Conservation (phyloP, 2,888 invertebrate species). For the Lymantria monacha region DNA sequence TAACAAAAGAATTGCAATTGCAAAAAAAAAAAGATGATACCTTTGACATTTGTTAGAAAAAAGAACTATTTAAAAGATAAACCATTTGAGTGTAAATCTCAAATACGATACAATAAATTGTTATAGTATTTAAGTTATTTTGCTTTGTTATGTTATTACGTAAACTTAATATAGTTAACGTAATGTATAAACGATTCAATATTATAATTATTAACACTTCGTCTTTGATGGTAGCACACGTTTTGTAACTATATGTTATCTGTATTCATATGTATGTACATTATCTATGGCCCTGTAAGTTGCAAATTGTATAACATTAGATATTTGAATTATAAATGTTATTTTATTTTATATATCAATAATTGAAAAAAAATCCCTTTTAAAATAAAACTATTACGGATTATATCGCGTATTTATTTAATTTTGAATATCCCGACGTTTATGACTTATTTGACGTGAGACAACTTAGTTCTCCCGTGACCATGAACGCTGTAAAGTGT, state of each 20-base stretch:
- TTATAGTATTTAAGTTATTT: constrained; percentile 9
- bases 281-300: constrained; percentile 62
- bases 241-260: constrained; percentile 47
- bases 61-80: background rate
- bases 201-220: constrained; percentile 9
- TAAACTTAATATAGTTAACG: constrained; percentile 15
- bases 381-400: too few relatives aligned
- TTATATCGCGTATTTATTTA: too few relatives aligned
- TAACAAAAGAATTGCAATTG: too few relatives aligned
- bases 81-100: background rate
- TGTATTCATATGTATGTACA: constrained; percentile 56
- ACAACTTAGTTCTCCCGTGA: too few relatives aligned
- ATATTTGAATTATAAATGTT: constrained; percentile 48
- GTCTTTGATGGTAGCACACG: constrained; percentile 23
- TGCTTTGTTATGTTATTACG: constrained; percentile 4
- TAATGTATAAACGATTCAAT: constrained; percentile 5
- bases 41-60: too few relatives aligned
- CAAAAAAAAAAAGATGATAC: too few relatives aligned
- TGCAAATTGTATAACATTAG: constrained; percentile 71
- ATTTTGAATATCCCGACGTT: too few relatives aligned
- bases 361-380: too few relatives aligned
- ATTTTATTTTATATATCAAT: constrained; percentile 1
- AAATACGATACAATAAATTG: background rate
- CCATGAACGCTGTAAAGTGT: too few relatives aligned
- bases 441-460: too few relatives aligned